Evolutionary conservation across 1,140 invertebrate species (phyloP).

Genomic region (Melitaea cinxia): DNA sequence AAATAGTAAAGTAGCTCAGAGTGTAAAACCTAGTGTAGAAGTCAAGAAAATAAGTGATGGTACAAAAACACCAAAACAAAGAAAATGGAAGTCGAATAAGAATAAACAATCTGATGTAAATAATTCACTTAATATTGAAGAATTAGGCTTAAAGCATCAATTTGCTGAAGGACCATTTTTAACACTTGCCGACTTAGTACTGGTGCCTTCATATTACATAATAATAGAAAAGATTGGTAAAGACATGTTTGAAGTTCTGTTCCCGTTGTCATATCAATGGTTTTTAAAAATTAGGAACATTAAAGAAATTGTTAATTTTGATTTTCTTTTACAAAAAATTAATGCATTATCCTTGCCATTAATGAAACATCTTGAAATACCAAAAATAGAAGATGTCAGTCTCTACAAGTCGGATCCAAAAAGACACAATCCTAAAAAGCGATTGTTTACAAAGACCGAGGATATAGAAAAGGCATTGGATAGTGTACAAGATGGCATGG

Average conservation of each 20-base stretch:
- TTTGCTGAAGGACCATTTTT: conserved; percentile 93
- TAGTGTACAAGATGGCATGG: conserved; percentile 56
- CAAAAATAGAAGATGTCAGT: conserved; percentile 83
- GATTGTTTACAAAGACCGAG: conserved; percentile 88
- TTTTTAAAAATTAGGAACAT: conserved; percentile 80
- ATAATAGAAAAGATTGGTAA: conserved; percentile 82
- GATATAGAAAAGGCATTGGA: conserved; percentile 86
- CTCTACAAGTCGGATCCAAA: conserved; percentile 91
- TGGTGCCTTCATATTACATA: conserved; percentile 88
- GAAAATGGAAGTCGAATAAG: conserved; percentile 77
- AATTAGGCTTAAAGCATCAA: conserved; percentile 84
- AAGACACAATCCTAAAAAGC: conserved; percentile 87
- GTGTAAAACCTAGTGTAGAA: conserved; percentile 33
- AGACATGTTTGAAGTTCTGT: conserved; percentile 74
- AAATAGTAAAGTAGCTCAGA: conserved; percentile 37
- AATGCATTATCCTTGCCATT: conserved; percentile 21
- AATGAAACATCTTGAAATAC: conserved; percentile 48
- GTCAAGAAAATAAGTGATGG: conserved; percentile 18
- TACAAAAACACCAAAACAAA: conserved; percentile 60
- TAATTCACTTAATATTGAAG: conserved; percentile 74
- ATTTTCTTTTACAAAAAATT: conserved; percentile 42
- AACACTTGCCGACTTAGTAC: conserved; percentile 92
- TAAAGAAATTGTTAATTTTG: conserved; percentile 54
- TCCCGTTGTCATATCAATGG: conserved; percentile 88
- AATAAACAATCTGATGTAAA: conserved; percentile 60